Conservation (phyloP, 2,797 vertebrate genomes). For the Propithecus deckenii region DNA sequence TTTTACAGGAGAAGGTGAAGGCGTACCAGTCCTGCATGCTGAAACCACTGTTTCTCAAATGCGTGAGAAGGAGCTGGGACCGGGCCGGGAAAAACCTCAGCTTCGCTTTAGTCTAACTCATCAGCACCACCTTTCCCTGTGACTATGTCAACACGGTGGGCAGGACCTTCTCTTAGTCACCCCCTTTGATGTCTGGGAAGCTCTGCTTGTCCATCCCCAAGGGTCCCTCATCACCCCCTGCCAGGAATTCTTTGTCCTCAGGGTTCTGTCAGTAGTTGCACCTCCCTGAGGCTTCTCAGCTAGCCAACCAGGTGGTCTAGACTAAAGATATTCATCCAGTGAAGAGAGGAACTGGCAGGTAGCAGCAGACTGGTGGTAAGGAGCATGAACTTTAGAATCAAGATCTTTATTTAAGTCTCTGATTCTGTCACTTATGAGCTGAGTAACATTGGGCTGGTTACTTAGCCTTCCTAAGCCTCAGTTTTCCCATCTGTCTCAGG, state of each 20-base stretch:
- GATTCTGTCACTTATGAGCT: background rate
- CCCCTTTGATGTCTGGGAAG: slow-evolving; percentile 56
- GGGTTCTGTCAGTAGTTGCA: background rate
- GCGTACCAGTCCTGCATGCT: background rate
- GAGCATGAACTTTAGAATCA: background rate
- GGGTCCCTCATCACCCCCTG: background rate
- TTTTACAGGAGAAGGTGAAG: background rate
- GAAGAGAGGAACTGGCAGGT: background rate
- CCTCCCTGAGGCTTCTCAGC: background rate
- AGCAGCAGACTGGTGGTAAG: background rate
- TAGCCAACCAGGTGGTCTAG: background rate
- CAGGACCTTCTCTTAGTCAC: background rate
- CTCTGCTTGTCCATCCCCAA: background rate
- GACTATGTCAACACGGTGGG: slow-evolving; percentile 50
- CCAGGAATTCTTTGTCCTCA: background rate
- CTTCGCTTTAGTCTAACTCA: slow-evolving; percentile 34
- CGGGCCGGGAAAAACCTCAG: background rate
- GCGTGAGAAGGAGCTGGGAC: background rate
- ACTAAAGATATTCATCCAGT: background rate
- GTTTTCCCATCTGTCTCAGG: background rate
- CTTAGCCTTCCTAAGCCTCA: background rate
- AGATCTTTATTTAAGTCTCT: background rate
- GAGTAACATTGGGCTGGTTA: background rate
- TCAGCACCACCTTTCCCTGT: background rate
- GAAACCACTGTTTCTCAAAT: slow-evolving; percentile 19